Percentiles rank a stretch among this genome's conserved stretches.
Evolutionary conservation across 2,797 vertebrate species (phyloP).

Genomic region (Odontamblyopus rebecca): DNA sequence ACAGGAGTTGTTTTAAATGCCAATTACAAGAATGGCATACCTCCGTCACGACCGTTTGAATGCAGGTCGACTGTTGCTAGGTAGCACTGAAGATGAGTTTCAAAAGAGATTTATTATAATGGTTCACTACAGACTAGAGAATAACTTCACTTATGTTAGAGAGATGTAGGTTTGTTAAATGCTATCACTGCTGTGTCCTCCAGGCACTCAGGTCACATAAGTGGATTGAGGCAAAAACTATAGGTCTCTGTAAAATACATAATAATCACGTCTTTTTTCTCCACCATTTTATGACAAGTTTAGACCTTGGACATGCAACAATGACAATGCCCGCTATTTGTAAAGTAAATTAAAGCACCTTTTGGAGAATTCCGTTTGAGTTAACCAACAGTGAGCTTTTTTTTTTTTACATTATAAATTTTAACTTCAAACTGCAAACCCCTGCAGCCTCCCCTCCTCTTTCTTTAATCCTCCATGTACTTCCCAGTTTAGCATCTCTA

Average conservation of each 20-base stretch:
- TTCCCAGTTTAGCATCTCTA: too few relatives aligned
- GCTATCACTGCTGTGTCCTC: constrained; percentile 23
- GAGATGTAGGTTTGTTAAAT: constrained; percentile 44
- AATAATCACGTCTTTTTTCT: too few relatives aligned
- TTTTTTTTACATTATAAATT: too few relatives aligned
- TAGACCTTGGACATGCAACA: neutral
- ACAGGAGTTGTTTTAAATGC: neutral
- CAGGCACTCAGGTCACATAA: neutral
- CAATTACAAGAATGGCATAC: constrained; percentile 28
- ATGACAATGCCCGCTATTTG: neutral
- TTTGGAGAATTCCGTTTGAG: neutral
- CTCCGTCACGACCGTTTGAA: constrained; percentile 35
- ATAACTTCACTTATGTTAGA: constrained; percentile 53
- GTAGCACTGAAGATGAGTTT: constrained; percentile 66
- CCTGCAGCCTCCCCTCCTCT: too few relatives aligned
- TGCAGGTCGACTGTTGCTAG: constrained; percentile 60
- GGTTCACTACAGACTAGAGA: constrained; percentile 28
- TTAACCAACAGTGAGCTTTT: neutral
- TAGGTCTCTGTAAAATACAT: neutral
- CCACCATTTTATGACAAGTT: neutral
- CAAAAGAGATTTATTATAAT: constrained; percentile 68
- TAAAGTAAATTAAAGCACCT: neutral
- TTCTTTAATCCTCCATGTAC: too few relatives aligned
- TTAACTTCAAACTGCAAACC: too few relatives aligned
- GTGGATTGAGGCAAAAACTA: neutral